Base-by-base conservation (phyloP, 2,113 vertebrate species). In the Podilymbus podiceps region DNA sequence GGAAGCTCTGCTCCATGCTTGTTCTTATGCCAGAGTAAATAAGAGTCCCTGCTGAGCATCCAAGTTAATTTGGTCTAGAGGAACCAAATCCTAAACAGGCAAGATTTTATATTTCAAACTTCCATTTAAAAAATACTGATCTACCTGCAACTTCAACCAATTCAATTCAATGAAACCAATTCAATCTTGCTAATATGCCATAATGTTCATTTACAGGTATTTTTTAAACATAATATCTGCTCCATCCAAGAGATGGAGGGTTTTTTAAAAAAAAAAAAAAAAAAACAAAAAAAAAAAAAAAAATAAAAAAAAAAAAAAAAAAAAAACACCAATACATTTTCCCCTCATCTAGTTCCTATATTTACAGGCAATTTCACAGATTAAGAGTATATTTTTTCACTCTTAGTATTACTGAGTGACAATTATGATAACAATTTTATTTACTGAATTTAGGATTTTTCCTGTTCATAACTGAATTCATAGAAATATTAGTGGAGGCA, bases 11-110 rank as follows among this genome's bases (percentile, higher is more conserved):
- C 91, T 94, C 96, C 93, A 64, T 0, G 27, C 85, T 81, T 96
- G 74, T 94, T 97, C 95, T 89, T 72, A 28, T 28, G 97, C 95
- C 95, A 97, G 89, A 97, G 97, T 95, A 98, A 98, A 98, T 63
- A 97, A 97, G 27, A 95, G 62, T 67, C 63, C 84, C 85, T 74
- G 79, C 56, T 83, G 88, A 96, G 72, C n/a, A 35, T 97, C 87
- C 93, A 97, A 93, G 76, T 92, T 94, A 80, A 95, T 97, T 96
- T 97, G 71, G 91, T 89, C 74, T 74, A 84, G 52, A 52, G 53
- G 76, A 98, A 93, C 47, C 63, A 93, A 96, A 92, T 30, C 80
- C 95, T 93, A 98, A 96, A 80, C 85, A 91, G 92, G 76, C 87
- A 88, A 94, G 75, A 73, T 69, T 79, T 77, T 83, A 6, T 31